Evolutionary conservation across 2,797 vertebrate genomes (phyloP), one percentile per base, ranked within the genome.

Genomic region (Gadopsis bispinosus): DNA sequence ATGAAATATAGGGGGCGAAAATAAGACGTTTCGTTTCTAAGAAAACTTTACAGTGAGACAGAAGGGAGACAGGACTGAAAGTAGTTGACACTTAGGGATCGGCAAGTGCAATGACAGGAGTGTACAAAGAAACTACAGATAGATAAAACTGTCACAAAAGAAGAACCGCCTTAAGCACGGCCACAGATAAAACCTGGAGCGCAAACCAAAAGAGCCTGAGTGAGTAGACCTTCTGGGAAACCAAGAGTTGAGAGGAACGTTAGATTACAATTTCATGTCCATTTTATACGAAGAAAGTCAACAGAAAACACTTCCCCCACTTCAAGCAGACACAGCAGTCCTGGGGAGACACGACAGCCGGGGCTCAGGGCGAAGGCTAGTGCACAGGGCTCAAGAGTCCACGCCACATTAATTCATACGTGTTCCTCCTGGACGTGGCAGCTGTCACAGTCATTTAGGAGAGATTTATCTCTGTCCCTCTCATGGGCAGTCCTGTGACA

Each of bases 361-460:
- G 37, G 37, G 71, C 75, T 87, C 39, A 68, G 16, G 83, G 64
- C 3, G 0, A 3, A 39, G 39, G 64, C 35, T n/a, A 43, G 26
- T 4, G 41, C 31, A 22, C 50, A 29, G 29, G 26, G 19, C n/a
- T 56, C 43, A 59, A 10, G 14, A 47, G 19, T 73, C 47, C 31
- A 75, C 13, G 22, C 60, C 59, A 73, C 70, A 79, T 87, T 86
- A 83, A 87, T 83, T 87, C 83, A 84, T 79, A 71, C 19, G 6
- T 73, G 72, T 65, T 88, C 83, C 88, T 84, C 67, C 74, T 51
- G 83, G 84, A 83, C 73, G 78, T 69, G 81, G 67, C 78, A 85
- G 83, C 88, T 51, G 61, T 91, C 88, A 87, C 68, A 84, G 71
- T 85, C 78, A 72, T 89, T 93, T 81, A 86, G 43, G 51, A 73